Evolutionary conservation across 92 coral and sea anemone species (phyloP).

Genomic region (Palythoa heliodiscus): DNA sequence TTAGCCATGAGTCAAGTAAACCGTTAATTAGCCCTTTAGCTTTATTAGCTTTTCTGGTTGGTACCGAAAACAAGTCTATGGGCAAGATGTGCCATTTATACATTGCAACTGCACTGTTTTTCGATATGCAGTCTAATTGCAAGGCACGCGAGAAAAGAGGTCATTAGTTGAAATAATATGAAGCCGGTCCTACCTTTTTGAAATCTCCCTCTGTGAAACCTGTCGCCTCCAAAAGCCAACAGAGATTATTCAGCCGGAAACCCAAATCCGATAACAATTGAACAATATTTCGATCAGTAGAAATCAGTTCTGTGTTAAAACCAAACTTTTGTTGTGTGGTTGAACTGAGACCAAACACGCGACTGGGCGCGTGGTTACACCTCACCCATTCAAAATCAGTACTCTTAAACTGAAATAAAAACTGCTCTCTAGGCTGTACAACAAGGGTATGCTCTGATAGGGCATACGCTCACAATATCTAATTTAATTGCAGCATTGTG

Average conservation of each 20-base stretch:
- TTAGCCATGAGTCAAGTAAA: background rate
- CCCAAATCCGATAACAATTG: background rate
- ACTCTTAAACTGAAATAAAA: background rate
- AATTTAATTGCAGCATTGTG: conserved; percentile 69
- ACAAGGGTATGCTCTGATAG: conserved; percentile 44
- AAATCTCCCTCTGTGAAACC: conserved; percentile 18
- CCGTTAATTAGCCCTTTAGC: conserved; percentile 6
- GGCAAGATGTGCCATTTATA: background rate
- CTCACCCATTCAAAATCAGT: conserved; percentile 17
- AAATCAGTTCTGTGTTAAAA: background rate
- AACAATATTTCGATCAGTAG: background rate
- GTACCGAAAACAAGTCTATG: background rate
- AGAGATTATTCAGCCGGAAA: conserved; percentile 14
- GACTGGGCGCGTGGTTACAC: conserved; percentile 15
- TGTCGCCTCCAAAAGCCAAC: conserved; percentile 22
- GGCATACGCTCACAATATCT: conserved; percentile 58
- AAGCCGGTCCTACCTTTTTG: conserved; percentile 27
- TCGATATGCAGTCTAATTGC: background rate
- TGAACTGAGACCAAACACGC: conserved; percentile 19
- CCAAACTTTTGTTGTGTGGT: background rate
- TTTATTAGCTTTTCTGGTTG: background rate
- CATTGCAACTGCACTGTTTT: background rate
- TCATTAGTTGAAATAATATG: background rate
- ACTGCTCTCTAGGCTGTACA: conserved; percentile 20
- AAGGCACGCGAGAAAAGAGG: background rate